Evolutionary conservation across 2,888 invertebrate species (phyloP), one percentile per base, ranked within the genome.

Genomic region (Leptinotarsa juncta): DNA sequence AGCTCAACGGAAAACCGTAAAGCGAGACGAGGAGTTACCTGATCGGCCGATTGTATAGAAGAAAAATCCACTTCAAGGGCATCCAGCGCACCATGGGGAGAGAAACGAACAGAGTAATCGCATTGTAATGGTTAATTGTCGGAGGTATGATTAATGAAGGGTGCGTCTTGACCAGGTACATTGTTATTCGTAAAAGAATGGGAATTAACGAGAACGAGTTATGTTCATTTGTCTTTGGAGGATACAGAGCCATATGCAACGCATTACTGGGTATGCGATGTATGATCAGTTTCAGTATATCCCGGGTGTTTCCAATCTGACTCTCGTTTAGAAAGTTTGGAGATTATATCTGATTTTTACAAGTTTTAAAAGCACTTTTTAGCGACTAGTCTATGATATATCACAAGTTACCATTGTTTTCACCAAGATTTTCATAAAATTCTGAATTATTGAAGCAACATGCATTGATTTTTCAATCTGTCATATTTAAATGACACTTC

Each of bases 11-110:
- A 72, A 65, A 70, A 73, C 65, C 73, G 73, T 70, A 74, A 65
- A 74, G 71, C 71, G 68, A 74, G 74, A 74, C 71, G 68, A n/a
- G 65, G 73, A 55, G 71, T 73, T 76, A 76, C 76, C 76, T 76
- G 76, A 73, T 71, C 74, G 69, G 67, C 62, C 71, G 70, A 76
- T 69, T 72, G 74, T 69, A 70, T 67, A 60, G 65, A 65, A 71
- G 68, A 75, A 75, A 72, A 70, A 69, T 51, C 67, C 65, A 55
- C 67, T 71, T 76, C 76, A 76, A 76, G 76, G 76, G 73, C 73
- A 71, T 76, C 65, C 71, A 55, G 67, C 60, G 66, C 69, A 65
- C 74, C 55, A 72, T 48, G 49, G 67, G 55, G 32, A 73, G 66
- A 20, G 65, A 65, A 74, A 42, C 50, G 66, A 70, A 70, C 51